Evolutionary conservation across 2,888 invertebrate genomes (phyloP).

Genomic region (Neelides folsomi): DNA sequence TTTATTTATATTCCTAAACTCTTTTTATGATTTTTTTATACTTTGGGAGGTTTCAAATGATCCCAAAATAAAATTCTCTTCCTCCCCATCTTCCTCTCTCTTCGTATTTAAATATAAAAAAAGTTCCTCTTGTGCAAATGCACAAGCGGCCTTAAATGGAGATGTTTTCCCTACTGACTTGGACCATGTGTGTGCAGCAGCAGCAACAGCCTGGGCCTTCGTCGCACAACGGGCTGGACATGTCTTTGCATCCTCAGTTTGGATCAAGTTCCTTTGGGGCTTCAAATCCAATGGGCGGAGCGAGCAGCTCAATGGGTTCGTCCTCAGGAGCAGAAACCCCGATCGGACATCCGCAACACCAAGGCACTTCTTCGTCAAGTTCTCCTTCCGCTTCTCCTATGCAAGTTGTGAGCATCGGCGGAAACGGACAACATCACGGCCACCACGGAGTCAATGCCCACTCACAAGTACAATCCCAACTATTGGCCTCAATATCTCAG

Average conservation of each 20-base stretch:
- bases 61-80: too few relatives aligned
- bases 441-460: too few relatives aligned
- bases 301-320: constrained; percentile 8
- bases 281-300: constrained; percentile 13
- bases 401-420: constrained; percentile 17
- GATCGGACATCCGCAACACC: constrained; percentile 8
- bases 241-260: constrained; percentile 20
- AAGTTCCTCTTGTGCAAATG: too few relatives aligned
- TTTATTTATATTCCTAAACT: too few relatives aligned
- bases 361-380: neutral
- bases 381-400: constrained; percentile 16
- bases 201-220: constrained; percentile 9
- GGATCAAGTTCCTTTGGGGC: neutral
- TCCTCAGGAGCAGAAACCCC: constrained; percentile 11
- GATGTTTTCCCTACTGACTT: neutral
- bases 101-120: too few relatives aligned
- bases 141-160: neutral
- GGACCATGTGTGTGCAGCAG: constrained; percentile 10
- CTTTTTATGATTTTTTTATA: too few relatives aligned
- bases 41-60: too few relatives aligned
- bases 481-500: constrained; percentile 13
- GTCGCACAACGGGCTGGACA: constrained; percentile 29
- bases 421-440: constrained; percentile 3
- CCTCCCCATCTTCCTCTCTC: too few relatives aligned
- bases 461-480: constrained; percentile 20